Evolutionary conservation across 1,140 invertebrate species (phyloP), one percentile per base, ranked within the genome.

Genomic region (Ceratina calcarata): DNA sequence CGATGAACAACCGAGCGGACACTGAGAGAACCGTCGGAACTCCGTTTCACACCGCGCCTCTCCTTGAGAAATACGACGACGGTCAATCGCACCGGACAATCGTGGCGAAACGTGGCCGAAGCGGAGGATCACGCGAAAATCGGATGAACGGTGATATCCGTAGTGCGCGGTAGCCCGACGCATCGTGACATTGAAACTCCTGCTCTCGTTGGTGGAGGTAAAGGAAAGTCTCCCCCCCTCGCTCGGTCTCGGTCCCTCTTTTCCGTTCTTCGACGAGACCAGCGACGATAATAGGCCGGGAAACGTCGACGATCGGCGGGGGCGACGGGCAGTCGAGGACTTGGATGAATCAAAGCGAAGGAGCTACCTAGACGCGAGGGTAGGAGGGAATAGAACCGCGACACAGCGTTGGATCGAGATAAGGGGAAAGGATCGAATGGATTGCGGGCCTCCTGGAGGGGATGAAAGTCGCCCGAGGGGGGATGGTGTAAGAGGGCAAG

Each of bases 221-320:
- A 92, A 91, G 90, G 91, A 90, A 92, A 91, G 89, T 90, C 90
- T 90, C 91, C 24, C 45, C 77, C 45, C 58, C 32, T 55, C 8
- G 24, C n/a, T 45, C 27, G 49, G 12, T 49, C 53, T 8, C 20
- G 20, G 4, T 66, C 51, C 60, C 70, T 79, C 70, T 79, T 74
- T 74, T 16, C 24, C 61, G 37, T 65, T 66, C 27, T 70, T 69
- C 77, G 78, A 55, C 53, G 53, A 55, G 70, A 73, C 69, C 69
- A 73, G 69, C 70, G 61, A 79, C 77, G 70, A 79, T 79, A 79
- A 79, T 65, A 79, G 77, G 69, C 69, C 60, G 69, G 69, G 76
- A 70, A 77, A 51, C 67, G 75, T 69, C 68, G 77, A 74, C 16
- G 69, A 62, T 58, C 32, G 32, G 60, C 24, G n/a, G 77, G 70